Conservation (phyloP, 2,888 invertebrate species). For the Chrysolina americana region DNA sequence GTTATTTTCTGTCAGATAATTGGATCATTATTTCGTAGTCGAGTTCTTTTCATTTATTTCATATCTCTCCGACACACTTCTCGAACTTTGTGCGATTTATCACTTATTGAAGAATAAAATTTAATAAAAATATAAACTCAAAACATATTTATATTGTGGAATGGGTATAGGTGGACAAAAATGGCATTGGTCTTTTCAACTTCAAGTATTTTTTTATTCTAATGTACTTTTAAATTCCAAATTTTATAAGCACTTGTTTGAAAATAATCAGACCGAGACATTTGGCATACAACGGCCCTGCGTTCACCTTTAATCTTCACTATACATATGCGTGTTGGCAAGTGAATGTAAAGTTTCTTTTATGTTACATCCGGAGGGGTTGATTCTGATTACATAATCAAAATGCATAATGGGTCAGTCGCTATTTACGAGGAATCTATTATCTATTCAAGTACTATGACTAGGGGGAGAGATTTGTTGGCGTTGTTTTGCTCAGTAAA, state of each 20-base stretch:
- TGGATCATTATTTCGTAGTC: too few species aligned
- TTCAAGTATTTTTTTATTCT: too few species aligned
- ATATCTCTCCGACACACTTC: too few species aligned
- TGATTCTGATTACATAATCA: slow-evolving; percentile 29
- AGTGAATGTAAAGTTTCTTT: slow-evolving; percentile 30
- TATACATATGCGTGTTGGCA: slow-evolving; percentile 22
- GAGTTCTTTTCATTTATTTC: too few species aligned
- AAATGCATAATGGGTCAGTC: slow-evolving; percentile 24
- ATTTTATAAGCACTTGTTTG: neutral
- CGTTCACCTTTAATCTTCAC: slow-evolving; percentile 14
- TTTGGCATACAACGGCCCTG: slow-evolving; percentile 3
- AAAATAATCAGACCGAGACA: slow-evolving; percentile 11
- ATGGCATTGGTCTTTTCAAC: too few species aligned
- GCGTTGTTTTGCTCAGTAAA: neutral
- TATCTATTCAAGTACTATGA: slow-evolving; percentile 13
- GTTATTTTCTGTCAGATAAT: too few species aligned
- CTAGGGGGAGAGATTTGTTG: neutral
- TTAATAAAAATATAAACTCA: too few species aligned
- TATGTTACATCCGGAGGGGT: slow-evolving; percentile 33
- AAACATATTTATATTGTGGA: too few species aligned
- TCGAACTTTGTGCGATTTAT: too few species aligned
- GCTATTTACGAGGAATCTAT: slow-evolving; percentile 23
- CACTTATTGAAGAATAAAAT: too few species aligned
- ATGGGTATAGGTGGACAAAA: too few species aligned
- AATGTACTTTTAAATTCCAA: too few species aligned